These are phyloP conservation scores for Sarcophaga peregrina DNA, from an alignment of 1,140 invertebrate genomes.

Conservation along the genomic window DNA sequence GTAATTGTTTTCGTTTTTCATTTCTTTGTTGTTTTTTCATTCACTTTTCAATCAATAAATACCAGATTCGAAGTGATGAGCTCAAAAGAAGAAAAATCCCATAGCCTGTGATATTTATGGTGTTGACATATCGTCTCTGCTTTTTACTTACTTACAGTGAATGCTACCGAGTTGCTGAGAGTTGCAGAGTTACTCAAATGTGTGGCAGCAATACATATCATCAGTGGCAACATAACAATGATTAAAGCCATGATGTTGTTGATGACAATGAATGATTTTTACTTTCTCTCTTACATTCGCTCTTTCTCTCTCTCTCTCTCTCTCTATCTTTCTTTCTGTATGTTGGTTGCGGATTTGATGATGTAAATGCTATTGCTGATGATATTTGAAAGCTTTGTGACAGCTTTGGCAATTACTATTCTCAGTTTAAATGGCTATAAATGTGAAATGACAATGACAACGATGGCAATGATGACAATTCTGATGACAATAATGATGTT, in stretches of 20 bases:
- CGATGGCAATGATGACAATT: too few species aligned
- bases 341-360: neutral
- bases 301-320: neutral
- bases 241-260: neutral
- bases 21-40: too few species aligned
- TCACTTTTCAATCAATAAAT: neutral
- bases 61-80: neutral
- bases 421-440: conserved; percentile 36
- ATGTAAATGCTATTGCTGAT: neutral
- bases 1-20: too few species aligned
- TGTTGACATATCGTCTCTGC: conserved; percentile 4
- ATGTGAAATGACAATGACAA: conserved; percentile 34
- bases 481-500: too few species aligned
- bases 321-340: neutral
- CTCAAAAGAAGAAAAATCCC: neutral
- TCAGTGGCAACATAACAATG: neutral
- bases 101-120: conserved; percentile 12
- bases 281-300: neutral
- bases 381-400: conserved; percentile 39
- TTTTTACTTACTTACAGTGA: too few species aligned
- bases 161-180: too few species aligned
- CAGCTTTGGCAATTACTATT: conserved; percentile 37
- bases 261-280: conserved; percentile 8
- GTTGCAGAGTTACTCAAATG: too few species aligned
- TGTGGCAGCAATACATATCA: too few species aligned